phyloP scores from a whole-genome alignment of 1,140 invertebrate species.

The Octopus sinensis region DNA sequence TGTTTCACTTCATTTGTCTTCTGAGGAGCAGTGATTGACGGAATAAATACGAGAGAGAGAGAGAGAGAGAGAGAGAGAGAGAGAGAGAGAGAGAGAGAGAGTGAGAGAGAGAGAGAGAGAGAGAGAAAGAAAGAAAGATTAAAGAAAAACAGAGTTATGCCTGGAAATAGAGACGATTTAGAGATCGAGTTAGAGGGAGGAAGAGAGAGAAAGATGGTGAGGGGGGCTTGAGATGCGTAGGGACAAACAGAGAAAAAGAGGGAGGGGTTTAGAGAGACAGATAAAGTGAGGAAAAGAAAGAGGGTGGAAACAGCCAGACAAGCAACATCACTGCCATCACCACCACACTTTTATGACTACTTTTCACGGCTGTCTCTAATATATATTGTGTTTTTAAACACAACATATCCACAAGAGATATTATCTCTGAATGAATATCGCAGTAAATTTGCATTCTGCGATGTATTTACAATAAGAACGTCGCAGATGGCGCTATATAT shows the following conservation, averaged over 20 bases:
- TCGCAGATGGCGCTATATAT: no score
- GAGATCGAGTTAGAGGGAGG: background rate
- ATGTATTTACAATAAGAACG: no score
- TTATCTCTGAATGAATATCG: no score
- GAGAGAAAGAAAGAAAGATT: background rate
- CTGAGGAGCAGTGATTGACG: background rate
- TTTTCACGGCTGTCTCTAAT: no score
- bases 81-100: constrained; percentile 3
- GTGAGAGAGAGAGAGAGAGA: background rate
- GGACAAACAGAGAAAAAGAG: no score
- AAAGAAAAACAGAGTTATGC: background rate
- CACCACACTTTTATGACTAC: no score
- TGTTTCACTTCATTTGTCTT: no score
- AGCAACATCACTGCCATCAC: no score
- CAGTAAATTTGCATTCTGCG: no score
- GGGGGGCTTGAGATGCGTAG: background rate
- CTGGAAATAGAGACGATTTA: background rate
- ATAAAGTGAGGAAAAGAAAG: background rate
- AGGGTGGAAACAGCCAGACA: background rate
- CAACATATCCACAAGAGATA: no score
- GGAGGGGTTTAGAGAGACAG: no score
- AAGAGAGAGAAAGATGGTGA: background rate
- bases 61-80: background rate
- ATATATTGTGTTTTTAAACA: no score
- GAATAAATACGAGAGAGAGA: background rate